Conservation (phyloP, 2,888 invertebrate genomes). For the Epinotia ramella region DNA sequence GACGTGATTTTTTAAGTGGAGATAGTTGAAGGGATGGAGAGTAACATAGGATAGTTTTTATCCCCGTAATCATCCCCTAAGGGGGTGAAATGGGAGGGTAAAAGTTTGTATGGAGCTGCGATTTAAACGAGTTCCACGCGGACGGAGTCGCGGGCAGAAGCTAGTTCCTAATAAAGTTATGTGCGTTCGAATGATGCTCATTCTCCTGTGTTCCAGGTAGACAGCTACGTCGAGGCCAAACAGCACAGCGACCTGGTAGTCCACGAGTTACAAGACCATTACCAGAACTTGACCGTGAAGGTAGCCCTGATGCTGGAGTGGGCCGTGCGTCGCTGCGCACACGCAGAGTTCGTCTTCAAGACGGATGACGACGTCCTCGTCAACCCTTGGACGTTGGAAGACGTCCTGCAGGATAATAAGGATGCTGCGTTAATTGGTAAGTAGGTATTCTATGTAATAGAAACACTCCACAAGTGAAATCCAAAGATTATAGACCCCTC, state of each 20-base stretch:
- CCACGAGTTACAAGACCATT: constrained; percentile 86
- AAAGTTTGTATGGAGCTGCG: too few species aligned
- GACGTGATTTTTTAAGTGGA: too few species aligned
- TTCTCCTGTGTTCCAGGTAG: constrained; percentile 58
- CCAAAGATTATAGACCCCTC: too few species aligned
- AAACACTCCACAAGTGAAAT: too few species aligned
- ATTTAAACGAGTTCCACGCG: too few species aligned
- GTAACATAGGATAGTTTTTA: too few species aligned
- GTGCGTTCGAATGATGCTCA: not conserved
- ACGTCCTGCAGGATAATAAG: constrained; percentile 58
- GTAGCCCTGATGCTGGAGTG: constrained; percentile 87
- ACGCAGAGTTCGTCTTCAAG: constrained; percentile 83
- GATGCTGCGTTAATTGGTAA: constrained; percentile 78
- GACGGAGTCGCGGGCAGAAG: too few species aligned
- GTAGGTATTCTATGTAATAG: constrained; percentile 14
- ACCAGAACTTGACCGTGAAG: constrained; percentile 88
- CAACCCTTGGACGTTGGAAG: constrained; percentile 80
- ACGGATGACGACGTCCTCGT: constrained; percentile 87
- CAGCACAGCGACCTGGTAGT: constrained; percentile 86
- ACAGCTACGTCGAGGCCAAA: constrained; percentile 79
- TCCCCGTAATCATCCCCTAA: too few species aligned
- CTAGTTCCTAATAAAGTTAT: not conserved
- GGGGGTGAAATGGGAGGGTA: too few species aligned
- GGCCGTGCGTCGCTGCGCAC: constrained; percentile 81
- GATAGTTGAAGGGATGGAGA: too few species aligned